Evolutionary conservation across 2,888 invertebrate genomes (phyloP), one percentile per base, ranked within the genome.

Genomic region (Melinaea menophilus): DNA sequence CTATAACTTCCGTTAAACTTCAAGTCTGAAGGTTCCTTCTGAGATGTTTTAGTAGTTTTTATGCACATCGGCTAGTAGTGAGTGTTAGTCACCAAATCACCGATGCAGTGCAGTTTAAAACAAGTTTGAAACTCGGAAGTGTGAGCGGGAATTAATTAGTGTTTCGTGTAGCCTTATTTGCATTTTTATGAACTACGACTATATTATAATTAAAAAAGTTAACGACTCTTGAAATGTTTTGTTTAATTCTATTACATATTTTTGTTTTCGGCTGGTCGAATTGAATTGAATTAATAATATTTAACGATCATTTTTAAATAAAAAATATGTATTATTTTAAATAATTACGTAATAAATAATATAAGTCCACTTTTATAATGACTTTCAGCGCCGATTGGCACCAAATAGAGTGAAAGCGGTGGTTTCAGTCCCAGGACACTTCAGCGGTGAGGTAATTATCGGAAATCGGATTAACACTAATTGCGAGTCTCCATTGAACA

Each of bases 131-230:
- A n/a, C 7, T 31, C 9, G 51, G 11, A 22, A 13, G 61, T 65
- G 58, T 67, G 60, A 58, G 60, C 67, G n/a, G 13, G 66, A 65
- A 68, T 66, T 68, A 68, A 68, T 69, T 69, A 63, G 59, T 34
- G 64, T 56, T 61, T 54, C 62, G 59, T 61, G 13, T 51, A 5
- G 63, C 54, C 61, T 63, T 63, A 66, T 69, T 68, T 67, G 60
- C 66, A 69, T 69, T 68, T 65, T 68, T 66, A 66, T 69, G 62
- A 68, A 51, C 51, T 41, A 48, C 48, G 48, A 5, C 2, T 48
- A 22, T 31, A 51, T 51, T 31, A 51, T 3, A 7, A 51, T 51
- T 51, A 51, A 11, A 22, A 51, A 51, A 31, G 2, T 51, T 9
- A 9, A 2, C 7, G 5, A 3, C 22, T 31, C 22, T 22, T 22